Conservation (phyloP, 2,888 invertebrate species). For the Furcula furcula region DNA sequence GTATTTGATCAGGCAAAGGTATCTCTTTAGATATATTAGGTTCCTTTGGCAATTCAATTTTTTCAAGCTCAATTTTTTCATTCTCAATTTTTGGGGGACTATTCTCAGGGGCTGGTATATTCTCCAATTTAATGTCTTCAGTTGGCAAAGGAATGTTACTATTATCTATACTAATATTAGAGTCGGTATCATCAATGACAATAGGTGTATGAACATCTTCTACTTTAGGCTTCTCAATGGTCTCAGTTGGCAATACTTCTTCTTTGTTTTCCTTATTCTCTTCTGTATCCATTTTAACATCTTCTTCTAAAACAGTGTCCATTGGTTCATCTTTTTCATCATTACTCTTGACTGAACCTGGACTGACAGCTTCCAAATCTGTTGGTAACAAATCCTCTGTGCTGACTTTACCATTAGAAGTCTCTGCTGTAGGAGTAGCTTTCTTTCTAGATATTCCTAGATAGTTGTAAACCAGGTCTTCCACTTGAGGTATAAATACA, state of each 20-base stretch:
- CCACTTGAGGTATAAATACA: slow-evolving; percentile 94
- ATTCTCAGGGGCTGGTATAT: slow-evolving; percentile 37
- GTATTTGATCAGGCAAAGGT: slow-evolving; percentile 42
- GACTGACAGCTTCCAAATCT: slow-evolving; percentile 91
- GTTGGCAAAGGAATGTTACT: slow-evolving; percentile 50
- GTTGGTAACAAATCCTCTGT: slow-evolving; percentile 84
- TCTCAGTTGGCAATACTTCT: slow-evolving; percentile 18
- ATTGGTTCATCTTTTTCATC: slow-evolving; percentile 59
- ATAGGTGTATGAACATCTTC: slow-evolving; percentile 52
- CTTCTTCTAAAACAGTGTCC: slow-evolving; percentile 42
- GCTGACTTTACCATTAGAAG: slow-evolving; percentile 49
- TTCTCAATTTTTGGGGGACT: slow-evolving; percentile 76
- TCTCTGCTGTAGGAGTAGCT: slow-evolving; percentile 46
- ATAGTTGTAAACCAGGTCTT: slow-evolving; percentile 93
- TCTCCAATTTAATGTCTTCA: slow-evolving; percentile 63
- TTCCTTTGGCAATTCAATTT: slow-evolving; percentile 59
- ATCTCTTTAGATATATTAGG: slow-evolving; percentile 42
- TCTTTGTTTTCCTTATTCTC: slow-evolving; percentile 39
- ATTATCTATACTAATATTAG: slow-evolving; percentile 51
- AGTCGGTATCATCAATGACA: slow-evolving; percentile 63
- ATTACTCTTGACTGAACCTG: slow-evolving; percentile 87
- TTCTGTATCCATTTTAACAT: slow-evolving; percentile 44
- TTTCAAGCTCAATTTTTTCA: slow-evolving; percentile 58
- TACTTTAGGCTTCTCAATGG: slow-evolving; percentile 13
- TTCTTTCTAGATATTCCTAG: slow-evolving; percentile 90